A percentile compares a stretch with the other conserved stretches of the same genome.
phyloP scores from a whole-genome alignment of 1,140 invertebrate genomes.

The Ericerus pela region DNA sequence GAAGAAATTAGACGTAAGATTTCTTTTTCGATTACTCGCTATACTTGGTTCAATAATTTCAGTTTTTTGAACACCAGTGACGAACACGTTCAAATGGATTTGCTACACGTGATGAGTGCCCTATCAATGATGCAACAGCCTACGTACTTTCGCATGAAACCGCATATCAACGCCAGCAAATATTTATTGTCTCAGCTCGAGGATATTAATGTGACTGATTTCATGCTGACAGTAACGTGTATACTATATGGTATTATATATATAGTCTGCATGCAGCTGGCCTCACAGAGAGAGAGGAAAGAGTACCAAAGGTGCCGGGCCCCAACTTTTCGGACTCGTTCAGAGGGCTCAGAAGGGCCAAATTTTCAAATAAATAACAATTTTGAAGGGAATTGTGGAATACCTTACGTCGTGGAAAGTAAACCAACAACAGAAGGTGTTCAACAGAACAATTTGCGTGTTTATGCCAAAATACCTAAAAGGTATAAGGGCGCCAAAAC shows the following conservation, averaged over 20 bases:
- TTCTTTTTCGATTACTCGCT: neutral
- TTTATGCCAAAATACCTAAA: no score
- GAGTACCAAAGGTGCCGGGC: no score
- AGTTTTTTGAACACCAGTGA: constrained; percentile 15
- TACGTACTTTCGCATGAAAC: constrained; percentile 21
- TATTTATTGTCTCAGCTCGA: constrained; percentile 13
- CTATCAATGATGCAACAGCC: constrained; percentile 23
- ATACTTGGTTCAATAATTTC: neutral
- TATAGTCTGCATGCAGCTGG: no score
- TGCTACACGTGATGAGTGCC: constrained; percentile 19
- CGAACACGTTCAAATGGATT: neutral
- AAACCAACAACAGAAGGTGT: no score
- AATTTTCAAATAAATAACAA: no score
- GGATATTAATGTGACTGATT: constrained; percentile 18
- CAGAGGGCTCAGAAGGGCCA: no score
- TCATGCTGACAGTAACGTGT: constrained; percentile 20
- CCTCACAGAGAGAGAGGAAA: no score
- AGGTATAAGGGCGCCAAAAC: no score
- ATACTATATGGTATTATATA: neutral
- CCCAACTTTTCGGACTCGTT: no score
- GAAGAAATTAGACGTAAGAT: neutral
- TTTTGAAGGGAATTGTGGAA: no score
- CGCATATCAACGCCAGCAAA: constrained; percentile 12
- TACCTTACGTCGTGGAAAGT: no score
- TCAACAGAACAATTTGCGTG: no score